Conservation (phyloP, 1,140 invertebrate genomes). For the Drosophila sucinea region DNA sequence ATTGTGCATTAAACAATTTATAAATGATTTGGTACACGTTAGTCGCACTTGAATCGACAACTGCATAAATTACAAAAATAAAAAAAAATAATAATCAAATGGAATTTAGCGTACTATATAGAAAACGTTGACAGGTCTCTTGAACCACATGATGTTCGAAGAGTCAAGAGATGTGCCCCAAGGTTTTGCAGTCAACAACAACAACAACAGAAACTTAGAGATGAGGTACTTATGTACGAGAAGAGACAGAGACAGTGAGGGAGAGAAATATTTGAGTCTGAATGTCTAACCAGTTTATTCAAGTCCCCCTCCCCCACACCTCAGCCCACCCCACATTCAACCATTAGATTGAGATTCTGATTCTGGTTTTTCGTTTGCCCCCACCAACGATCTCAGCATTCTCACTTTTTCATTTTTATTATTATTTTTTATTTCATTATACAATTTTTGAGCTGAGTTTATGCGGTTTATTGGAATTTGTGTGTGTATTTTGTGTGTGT, state of each 20-base stretch:
- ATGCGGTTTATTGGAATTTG: constrained; percentile 45
- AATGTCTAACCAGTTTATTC: constrained; percentile 67
- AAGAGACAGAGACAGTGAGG: background rate
- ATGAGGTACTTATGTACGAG: background rate
- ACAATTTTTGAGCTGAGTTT: constrained; percentile 43
- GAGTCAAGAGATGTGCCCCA: constrained; percentile 76
- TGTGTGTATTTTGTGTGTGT: constrained; percentile 30
- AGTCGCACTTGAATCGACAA: constrained; percentile 33
- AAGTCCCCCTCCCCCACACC: constrained; percentile 20
- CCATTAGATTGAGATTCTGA: constrained; percentile 66
- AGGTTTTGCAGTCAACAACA: constrained; percentile 45
- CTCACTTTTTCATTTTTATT: constrained; percentile 51
- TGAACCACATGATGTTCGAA: constrained; percentile 42
- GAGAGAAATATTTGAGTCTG: constrained; percentile 19
- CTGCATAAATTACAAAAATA: constrained; percentile 52
- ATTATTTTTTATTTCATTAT: constrained; percentile 22
- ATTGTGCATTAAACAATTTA: constrained; percentile 48
- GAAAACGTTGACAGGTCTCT: constrained; percentile 40
- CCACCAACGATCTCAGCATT: constrained; percentile 28
- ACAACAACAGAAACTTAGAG: background rate
- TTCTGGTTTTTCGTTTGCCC: constrained; percentile 59
- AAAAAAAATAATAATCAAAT: background rate
- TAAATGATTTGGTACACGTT: constrained; percentile 44
- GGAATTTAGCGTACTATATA: constrained; percentile 18
- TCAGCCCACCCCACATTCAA: constrained; percentile 31